Evolutionary conservation across 2,888 invertebrate genomes (phyloP), one percentile per base, ranked within the genome.

Genomic region (Cerceris ruficornis): DNA sequence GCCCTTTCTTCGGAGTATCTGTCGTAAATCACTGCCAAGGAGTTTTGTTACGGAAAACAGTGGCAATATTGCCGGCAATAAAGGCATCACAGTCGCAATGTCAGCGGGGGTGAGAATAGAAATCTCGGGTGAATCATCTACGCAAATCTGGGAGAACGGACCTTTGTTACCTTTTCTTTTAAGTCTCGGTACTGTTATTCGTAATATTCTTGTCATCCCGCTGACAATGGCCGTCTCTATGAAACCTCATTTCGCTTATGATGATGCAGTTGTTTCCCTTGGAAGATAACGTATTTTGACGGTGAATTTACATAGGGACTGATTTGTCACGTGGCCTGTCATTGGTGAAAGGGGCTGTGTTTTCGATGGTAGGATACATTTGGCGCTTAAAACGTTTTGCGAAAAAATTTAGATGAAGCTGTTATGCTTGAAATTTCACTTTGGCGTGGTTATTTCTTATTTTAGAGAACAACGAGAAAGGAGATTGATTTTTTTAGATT

Each of bases 31-130:
- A 77, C 57, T 59, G 50, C 57, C 46, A n/a, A 55, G 49, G 7
- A 65, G 54, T 83, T 83, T 82, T 70, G 78, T 80, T 78, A 77
- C 71, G 78, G 77, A 75, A 80, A 84, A 82, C 80, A 78, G 72
- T 80, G 74, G 75, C 69, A 52, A 28, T 4, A 54, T 57, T 41
- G 42, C 17, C 55, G 52, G 68, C 59, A 68, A 74, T 75, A 71
- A 75, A 70, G 54, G 46, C 15, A 50, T 58, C 59, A 50, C 46
- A 58, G 69, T 61, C 59, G 54, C n/a, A 1, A 46, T 11, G 14
- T 54, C 74, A 54, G 61, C 71, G 15, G 68, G 74, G 28, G 50
- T 9, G 59, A 65, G 13, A 17, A 64, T 58, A 15, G 55, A 9
- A 15, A 69, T 50, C 8, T 59, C 6, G n/a, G n/a, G 0, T 0